A percentile compares a stretch with the other conserved stretches of the same genome.
These are phyloP conservation scores for Drosophila limbata DNA, from an alignment of 2,888 invertebrate genomes.

Conservation along the genomic window DNA sequence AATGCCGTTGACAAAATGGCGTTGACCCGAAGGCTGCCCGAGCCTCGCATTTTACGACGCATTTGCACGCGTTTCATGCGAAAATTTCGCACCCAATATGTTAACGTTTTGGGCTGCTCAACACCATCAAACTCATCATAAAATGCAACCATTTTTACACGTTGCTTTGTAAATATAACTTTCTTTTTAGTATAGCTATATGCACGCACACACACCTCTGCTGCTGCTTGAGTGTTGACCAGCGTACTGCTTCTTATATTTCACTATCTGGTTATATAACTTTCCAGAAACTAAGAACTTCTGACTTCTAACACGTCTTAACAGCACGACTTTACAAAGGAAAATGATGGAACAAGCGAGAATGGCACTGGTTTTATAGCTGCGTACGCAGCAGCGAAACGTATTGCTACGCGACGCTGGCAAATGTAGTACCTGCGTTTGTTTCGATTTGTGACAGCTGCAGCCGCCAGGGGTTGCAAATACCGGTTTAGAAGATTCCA, in stretches of 20 bases:
- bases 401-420: slow-evolving; percentile 45
- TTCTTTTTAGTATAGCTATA: slow-evolving; percentile 50
- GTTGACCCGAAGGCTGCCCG: slow-evolving; percentile 86
- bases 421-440: slow-evolving; percentile 38
- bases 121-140: slow-evolving; percentile 62
- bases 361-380: slow-evolving; percentile 46
- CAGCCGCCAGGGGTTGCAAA: background rate
- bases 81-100: slow-evolving; percentile 87
- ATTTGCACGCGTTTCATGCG: slow-evolving; percentile 86
- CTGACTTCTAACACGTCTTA: slow-evolving; percentile 14
- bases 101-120: slow-evolving; percentile 77
- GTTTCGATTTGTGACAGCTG: slow-evolving; percentile 9
- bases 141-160: slow-evolving; percentile 67
- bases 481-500: background rate
- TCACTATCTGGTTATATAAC: slow-evolving; percentile 49
- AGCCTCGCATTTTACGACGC: slow-evolving; percentile 85
- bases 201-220: slow-evolving; percentile 64
- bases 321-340: slow-evolving; percentile 38
- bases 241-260: slow-evolving; percentile 28
- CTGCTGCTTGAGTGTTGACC: slow-evolving; percentile 32
- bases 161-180: slow-evolving; percentile 29
- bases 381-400: slow-evolving; percentile 22
- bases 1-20: slow-evolving; percentile 87
- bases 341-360: slow-evolving; percentile 34
- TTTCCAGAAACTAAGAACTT: slow-evolving; percentile 40